Percentiles rank a stretch among this genome's conserved stretches.
These are phyloP conservation scores for Limnodromus scolopaceus DNA, from an alignment of 2,797 vertebrate species.

Conservation along the genomic window DNA sequence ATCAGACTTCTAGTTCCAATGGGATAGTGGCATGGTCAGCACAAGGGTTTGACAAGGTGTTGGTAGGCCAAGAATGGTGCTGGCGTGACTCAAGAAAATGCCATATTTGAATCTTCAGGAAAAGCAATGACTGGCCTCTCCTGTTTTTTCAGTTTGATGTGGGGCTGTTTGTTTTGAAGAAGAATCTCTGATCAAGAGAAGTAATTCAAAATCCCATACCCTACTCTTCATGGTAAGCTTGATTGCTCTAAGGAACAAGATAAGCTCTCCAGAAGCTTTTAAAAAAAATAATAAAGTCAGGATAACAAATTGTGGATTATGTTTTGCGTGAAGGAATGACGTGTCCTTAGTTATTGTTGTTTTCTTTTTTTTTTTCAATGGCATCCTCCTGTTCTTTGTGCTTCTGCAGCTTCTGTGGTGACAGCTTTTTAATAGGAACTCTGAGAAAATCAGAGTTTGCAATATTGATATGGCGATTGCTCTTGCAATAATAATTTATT, in stretches of 20 bases:
- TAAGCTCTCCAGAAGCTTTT: neutral
- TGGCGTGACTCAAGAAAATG: neutral
- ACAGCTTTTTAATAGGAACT: neutral
- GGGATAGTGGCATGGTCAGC: neutral
- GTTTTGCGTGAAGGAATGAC: neutral
- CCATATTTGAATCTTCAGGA: fast-evolving
- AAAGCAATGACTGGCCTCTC: neutral
- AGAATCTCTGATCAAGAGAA: neutral
- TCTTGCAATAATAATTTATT: neutral
- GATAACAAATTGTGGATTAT: neutral
- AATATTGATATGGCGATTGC: neutral
- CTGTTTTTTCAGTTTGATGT: neutral
- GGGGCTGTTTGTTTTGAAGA: neutral
- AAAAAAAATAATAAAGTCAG: neutral
- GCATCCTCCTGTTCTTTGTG: neutral
- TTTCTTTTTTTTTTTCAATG: neutral
- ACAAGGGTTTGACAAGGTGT: neutral
- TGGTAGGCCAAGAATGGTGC: neutral
- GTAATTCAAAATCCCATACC: neutral
- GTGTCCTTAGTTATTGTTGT: neutral
- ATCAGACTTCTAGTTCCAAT: fast-evolving
- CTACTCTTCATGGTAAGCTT: neutral
- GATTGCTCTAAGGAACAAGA: neutral
- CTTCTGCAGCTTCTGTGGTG: neutral
- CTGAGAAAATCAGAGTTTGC: neutral